Evolutionary conservation across 2,888 invertebrate species (phyloP), one percentile per base, ranked within the genome.

Genomic region (Polymixis lichenea): DNA sequence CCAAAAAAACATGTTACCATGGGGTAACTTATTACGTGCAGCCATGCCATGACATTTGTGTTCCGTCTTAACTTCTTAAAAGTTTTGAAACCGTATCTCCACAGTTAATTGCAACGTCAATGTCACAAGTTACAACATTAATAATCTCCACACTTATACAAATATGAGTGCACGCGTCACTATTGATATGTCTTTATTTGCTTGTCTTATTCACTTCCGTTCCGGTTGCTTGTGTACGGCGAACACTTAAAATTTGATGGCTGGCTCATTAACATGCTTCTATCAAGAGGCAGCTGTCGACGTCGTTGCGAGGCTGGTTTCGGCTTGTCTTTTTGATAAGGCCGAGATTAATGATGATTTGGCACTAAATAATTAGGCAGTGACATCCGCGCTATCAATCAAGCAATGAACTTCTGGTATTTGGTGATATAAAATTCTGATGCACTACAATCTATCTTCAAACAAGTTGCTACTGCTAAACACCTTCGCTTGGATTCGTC

Each of bases 161-260:
- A 77, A 77, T 75, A 81, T 68, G 70, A 78, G 58, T 69, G 53
- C 53, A 76, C 62, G 75, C 67, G 73, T 84, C 56, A 46, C 38
- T 76, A 81, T 81, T 77, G 77, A 85, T 64, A 80, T 77, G 67
- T 58, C 76, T 84, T 72, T 86, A 81, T 86, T 87, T 85, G 74
- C 65, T 58, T 43, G 85, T 78, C 83, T 66, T 75, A 67, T 62
- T 78, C 76, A 46, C 70, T 87, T 87, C 87, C 86, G 87, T 70
- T 78, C 71, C 68, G 60, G 55, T 78, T 76, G 72, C 58, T 75
- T 58, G 77, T 72, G 32, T 70, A 66, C 32, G 6, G 58, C 38
- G 67, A 64, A 74, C 69, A 78, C 68, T 72, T 67, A 70, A 72
- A 80, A 56, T 25, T 38, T 83, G 66, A 77, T 80, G 19, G 61